phyloP scores from a whole-genome alignment of 2,888 invertebrate species.

The Thymelicus lineola region DNA sequence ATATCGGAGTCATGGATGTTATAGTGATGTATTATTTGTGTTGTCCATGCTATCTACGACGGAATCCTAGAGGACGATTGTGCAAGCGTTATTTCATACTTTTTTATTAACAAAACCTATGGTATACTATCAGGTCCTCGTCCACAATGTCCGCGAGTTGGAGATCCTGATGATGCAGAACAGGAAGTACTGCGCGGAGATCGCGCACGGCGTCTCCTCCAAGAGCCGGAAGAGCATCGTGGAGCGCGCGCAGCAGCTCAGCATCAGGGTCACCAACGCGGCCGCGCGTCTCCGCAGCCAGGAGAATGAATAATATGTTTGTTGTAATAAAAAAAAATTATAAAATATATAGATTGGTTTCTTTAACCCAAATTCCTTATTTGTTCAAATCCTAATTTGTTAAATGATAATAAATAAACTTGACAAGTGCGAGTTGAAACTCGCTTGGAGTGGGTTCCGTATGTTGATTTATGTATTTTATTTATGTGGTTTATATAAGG shows the following conservation, averaged over 20 bases:
- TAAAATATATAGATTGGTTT: conserved; percentile 49
- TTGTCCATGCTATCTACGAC: too few species aligned
- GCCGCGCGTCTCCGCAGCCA: conserved; percentile 98
- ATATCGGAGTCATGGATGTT: too few species aligned
- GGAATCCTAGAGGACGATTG: too few species aligned
- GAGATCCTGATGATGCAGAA: conserved; percentile 99
- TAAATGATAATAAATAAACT: too few species aligned
- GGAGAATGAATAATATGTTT: conserved; percentile 94
- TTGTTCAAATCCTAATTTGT: too few species aligned
- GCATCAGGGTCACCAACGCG: conserved; percentile 97
- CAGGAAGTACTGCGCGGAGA: conserved; percentile 98
- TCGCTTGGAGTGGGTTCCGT: too few species aligned
- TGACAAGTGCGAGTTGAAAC: too few species aligned
- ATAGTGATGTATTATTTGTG: too few species aligned
- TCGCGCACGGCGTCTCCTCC: conserved; percentile 98
- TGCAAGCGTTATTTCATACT: too few species aligned
- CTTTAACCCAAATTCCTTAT: neutral
- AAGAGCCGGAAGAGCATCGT: conserved; percentile 98
- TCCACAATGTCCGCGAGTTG: conserved; percentile 90
- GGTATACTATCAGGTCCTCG: conserved; percentile 64
- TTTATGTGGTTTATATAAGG: too few species aligned
- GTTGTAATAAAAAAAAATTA: conserved; percentile 46
- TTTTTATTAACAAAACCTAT: too few species aligned
- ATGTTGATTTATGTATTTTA: too few species aligned
- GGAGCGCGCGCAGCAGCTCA: conserved; percentile 97